Conservation (phyloP, 2,888 invertebrate species). For the Apotomis capreana region DNA sequence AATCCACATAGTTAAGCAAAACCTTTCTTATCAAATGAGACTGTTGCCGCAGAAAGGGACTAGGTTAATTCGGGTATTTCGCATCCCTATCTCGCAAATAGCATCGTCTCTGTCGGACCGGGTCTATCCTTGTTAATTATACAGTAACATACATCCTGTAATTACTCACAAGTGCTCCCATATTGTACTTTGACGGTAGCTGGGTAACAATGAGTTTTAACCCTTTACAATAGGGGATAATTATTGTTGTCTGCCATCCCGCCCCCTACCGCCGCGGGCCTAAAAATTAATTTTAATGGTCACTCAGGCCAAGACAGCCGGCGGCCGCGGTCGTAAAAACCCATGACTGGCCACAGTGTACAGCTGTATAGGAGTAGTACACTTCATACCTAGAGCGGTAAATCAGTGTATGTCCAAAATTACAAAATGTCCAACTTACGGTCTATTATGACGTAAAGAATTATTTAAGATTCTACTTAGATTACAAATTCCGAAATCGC, state of each 20-base stretch:
- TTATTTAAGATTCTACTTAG: no score
- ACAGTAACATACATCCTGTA: conserved; percentile 16
- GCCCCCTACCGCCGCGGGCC: conserved; percentile 20
- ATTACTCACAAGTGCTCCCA: conserved; percentile 20
- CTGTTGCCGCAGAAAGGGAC: no score
- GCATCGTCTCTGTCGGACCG: neutral
- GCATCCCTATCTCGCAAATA: neutral
- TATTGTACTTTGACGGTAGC: neutral
- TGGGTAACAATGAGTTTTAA: conserved; percentile 2
- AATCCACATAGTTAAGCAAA: no score
- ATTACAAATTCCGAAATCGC: no score
- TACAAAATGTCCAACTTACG: no score
- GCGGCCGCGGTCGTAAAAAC: conserved; percentile 26
- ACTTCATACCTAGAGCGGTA: no score
- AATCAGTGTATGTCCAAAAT: no score
- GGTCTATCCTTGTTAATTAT: conserved; percentile 22
- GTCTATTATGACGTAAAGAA: no score
- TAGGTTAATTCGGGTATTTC: neutral
- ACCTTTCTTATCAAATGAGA: no score
- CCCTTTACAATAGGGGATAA: neutral
- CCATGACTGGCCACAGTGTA: conserved; percentile 7
- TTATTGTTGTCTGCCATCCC: neutral
- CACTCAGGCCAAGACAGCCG: conserved; percentile 29
- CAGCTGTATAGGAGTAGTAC: neutral
- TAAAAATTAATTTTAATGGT: conserved; percentile 41